Percentiles rank a stretch among this genome's conserved stretches.
These are phyloP conservation scores for Ciconia nigra DNA, from an alignment of 2,797 vertebrate genomes.

Conservation along the genomic window DNA sequence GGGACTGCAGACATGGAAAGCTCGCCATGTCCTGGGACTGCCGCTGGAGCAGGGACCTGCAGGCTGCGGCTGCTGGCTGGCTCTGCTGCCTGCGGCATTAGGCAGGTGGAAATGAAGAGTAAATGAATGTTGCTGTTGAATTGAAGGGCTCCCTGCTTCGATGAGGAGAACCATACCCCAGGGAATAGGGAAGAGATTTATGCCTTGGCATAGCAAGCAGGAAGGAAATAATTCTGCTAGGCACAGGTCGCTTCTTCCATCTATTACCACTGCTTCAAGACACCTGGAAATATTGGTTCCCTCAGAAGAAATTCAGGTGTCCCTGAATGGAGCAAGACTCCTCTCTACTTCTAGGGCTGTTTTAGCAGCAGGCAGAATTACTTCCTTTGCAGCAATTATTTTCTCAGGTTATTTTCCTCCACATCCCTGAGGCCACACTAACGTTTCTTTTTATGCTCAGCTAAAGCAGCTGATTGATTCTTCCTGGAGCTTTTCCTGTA, in stretches of 20 bases:
- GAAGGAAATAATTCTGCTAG: background rate
- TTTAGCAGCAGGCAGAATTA: background rate
- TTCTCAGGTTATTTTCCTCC: constrained; percentile 20
- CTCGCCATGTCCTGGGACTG: background rate
- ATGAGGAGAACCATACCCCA: background rate
- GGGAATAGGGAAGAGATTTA: background rate
- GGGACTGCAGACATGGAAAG: background rate
- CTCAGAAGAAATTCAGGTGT: background rate
- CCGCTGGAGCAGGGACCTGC: background rate
- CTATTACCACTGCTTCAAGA: background rate
- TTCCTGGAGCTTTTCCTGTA: background rate
- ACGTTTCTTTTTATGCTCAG: background rate
- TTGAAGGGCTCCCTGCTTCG: background rate
- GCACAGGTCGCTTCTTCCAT: background rate
- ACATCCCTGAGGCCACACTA: background rate
- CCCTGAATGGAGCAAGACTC: background rate
- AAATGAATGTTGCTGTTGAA: background rate
- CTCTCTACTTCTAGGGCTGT: background rate
- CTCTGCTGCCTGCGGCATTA: background rate
- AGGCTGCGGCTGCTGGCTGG: background rate
- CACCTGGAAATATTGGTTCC: background rate
- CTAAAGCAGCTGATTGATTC: constrained; percentile 26
- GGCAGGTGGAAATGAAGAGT: background rate
- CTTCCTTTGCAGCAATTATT: constrained; percentile 18
- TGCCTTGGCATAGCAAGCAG: background rate